Percentiles rank a stretch among this genome's conserved stretches.
These are phyloP conservation scores for Saxidomus purpurata DNA, from an alignment of 1,140 invertebrate species.

Conservation along the genomic window DNA sequence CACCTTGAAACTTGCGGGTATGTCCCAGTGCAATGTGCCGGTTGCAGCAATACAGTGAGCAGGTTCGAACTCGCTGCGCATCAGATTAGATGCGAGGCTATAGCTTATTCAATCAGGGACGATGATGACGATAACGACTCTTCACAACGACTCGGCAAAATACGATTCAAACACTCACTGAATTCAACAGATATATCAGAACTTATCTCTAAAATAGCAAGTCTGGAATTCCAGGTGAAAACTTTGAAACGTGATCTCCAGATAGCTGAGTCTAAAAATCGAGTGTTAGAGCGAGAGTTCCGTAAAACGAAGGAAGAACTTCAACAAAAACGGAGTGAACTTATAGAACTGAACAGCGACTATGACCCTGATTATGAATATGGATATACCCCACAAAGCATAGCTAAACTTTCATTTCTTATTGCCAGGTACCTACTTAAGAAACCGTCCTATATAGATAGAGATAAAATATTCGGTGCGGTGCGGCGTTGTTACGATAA, in stretches of 20 bases:
- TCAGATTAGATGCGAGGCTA: conserved; percentile 81
- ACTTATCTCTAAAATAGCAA: conserved; percentile 74
- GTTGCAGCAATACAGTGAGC: conserved; percentile 76
- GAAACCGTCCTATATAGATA: conserved; percentile 80
- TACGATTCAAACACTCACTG: conserved; percentile 49
- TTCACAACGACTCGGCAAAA: conserved; percentile 27
- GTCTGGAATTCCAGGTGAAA: conserved; percentile 78
- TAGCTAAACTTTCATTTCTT: conserved; percentile 79
- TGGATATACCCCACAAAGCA: conserved; percentile 78
- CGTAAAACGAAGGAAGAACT: conserved; percentile 76
- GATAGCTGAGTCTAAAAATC: conserved; percentile 78
- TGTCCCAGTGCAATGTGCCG: conserved; percentile 78
- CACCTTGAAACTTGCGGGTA: conserved; percentile 79
- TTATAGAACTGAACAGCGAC: conserved; percentile 75
- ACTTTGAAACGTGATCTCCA: conserved; percentile 77
- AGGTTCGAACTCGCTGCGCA: conserved; percentile 78
- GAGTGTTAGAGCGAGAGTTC: conserved; percentile 75
- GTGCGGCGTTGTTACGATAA: conserved; percentile 79
- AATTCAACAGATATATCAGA: conserved; percentile 71
- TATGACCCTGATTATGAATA: conserved; percentile 81
- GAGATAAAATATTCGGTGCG: conserved; percentile 77
- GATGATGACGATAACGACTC: conserved; percentile 63
- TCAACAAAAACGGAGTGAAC: conserved; percentile 73
- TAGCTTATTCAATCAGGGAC: conserved; percentile 72
- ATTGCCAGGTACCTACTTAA: conserved; percentile 79